Evolutionary conservation across 2,888 invertebrate genomes (phyloP).

Genomic region (Siphlonurus alternatus): DNA sequence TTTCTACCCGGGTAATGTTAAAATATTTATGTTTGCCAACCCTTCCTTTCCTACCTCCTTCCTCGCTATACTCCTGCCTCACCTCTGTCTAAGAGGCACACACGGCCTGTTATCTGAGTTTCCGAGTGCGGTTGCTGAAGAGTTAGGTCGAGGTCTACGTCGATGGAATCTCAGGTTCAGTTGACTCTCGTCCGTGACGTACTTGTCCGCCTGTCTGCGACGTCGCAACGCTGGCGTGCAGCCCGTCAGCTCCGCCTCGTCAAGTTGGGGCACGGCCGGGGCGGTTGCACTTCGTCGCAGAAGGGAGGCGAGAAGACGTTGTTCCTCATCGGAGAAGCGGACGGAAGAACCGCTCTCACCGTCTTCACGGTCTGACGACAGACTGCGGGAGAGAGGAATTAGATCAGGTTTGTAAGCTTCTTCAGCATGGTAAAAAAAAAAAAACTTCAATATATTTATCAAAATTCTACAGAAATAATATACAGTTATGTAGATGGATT

Average conservation of each 20-base stretch:
- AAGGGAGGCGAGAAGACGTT: slow-evolving; percentile 3
- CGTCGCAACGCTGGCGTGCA: slow-evolving; percentile 52
- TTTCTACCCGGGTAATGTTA: no score
- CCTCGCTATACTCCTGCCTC: neutral
- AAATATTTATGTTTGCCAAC: no score
- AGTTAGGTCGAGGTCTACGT: slow-evolving; percentile 29
- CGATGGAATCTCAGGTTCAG: slow-evolving; percentile 64
- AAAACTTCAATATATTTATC: no score
- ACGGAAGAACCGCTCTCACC: neutral
- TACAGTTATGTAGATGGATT: no score
- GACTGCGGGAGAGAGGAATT: neutral
- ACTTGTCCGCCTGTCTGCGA: slow-evolving; percentile 61
- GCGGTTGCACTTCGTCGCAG: slow-evolving; percentile 10
- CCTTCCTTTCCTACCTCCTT: no score
- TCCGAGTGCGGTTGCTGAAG: slow-evolving; percentile 12
- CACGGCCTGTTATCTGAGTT: neutral
- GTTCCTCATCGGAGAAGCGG: slow-evolving; percentile 9
- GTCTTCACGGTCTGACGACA: neutral
- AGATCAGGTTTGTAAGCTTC: no score
- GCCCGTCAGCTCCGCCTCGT: slow-evolving; percentile 16
- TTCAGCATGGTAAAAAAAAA: no score
- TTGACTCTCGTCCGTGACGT: slow-evolving; percentile 69
- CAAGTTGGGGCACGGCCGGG: slow-evolving; percentile 12
- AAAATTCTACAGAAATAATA: no score
- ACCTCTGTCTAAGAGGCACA: neutral